Evolutionary conservation across 1,140 invertebrate species (phyloP).

Genomic region (Mactra quadrangularis): DNA sequence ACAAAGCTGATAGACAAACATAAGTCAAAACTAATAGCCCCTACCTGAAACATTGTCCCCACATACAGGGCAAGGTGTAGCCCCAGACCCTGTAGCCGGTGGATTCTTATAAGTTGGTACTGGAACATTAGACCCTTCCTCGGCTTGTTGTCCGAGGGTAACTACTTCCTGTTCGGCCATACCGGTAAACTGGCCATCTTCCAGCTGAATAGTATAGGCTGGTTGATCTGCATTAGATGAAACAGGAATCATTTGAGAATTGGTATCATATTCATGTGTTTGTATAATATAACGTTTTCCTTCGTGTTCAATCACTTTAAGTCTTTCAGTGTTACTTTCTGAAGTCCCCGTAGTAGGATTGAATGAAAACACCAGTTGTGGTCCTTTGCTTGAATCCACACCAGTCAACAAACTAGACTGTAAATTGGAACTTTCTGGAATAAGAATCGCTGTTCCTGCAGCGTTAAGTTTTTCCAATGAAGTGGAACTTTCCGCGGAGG

Average conservation of each 20-base stretch:
- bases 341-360: constrained; percentile 15
- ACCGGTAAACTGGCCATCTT: constrained; percentile 21
- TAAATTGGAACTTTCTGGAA: no score
- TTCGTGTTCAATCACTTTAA: constrained; percentile 45
- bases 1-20: no score
- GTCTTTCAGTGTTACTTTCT: not conserved
- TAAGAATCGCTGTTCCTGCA: no score
- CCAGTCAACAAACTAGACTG: not conserved
- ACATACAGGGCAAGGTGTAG: constrained; percentile 75
- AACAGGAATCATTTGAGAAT: not conserved
- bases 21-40: no score
- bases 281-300: constrained; percentile 58
- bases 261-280: constrained; percentile 13
- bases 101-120: constrained; percentile 14
- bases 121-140: not conserved
- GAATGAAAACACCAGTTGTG: constrained; percentile 30
- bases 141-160: constrained; percentile 19
- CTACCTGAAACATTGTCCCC: constrained; percentile 78
- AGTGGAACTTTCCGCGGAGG: no score
- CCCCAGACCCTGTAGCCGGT: not conserved
- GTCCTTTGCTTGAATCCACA: not conserved
- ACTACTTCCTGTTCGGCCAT: constrained; percentile 35
- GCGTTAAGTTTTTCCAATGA: no score
- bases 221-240: not conserved
- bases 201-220: constrained; percentile 17